These are phyloP conservation scores for Saguinus oedipus DNA, from an alignment of 2,797 vertebrate genomes.

Conservation along the genomic window DNA sequence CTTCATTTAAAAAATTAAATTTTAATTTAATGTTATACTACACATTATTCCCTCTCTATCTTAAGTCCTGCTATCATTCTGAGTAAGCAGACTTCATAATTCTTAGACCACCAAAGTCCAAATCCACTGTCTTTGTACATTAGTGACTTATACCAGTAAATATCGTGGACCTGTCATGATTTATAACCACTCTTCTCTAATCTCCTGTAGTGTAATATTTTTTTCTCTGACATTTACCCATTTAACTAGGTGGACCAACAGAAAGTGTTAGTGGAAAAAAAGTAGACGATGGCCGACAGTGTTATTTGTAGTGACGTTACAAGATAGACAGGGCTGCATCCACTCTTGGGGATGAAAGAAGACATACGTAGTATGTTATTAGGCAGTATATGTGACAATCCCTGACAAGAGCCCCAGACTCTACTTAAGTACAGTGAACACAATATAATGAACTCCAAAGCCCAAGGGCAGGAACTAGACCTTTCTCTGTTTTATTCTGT, in stretches of 20 bases:
- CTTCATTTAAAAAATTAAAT: not conserved
- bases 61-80: not conserved
- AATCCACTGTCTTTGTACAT: not conserved
- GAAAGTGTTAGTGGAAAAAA: not conserved
- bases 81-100: not conserved
- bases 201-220: not conserved
- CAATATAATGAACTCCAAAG: not conserved
- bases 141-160: not conserved
- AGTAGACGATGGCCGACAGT: not conserved
- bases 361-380: not conserved
- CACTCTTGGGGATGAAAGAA: rapidly evolving
- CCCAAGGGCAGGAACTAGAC: not conserved
- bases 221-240: not conserved
- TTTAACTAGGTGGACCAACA: not conserved
- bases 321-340: not conserved
- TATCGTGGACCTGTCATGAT: not conserved
- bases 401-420: not conserved
- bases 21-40: not conserved
- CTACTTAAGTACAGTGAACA: not conserved
- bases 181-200: not conserved
- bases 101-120: not conserved
- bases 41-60: not conserved
- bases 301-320: rapidly evolving
- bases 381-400: not conserved
- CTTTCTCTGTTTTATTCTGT: not conserved